Evolutionary conservation across 2,888 invertebrate species (phyloP).

Genomic region (Adelphocoris suturalis): DNA sequence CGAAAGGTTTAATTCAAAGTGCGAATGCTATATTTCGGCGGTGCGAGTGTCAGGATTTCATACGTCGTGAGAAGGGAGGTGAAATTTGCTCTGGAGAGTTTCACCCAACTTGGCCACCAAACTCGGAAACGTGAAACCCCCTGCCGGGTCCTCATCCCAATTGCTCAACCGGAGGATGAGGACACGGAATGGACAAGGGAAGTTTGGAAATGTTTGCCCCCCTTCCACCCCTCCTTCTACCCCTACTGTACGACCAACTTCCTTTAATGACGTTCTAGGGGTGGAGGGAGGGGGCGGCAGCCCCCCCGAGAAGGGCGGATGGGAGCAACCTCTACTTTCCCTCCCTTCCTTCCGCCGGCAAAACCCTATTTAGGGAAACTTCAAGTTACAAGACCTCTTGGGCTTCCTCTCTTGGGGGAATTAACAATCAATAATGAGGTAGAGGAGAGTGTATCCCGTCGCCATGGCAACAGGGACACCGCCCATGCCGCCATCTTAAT

Average conservation of each 20-base stretch:
- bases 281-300: not conserved
- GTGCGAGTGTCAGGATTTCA: not conserved
- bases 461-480: conserved; percentile 66
- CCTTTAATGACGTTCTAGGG: conserved; percentile 40
- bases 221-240: not conserved
- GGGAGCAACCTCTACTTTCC: conserved; percentile 10
- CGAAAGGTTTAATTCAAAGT: too few relatives aligned
- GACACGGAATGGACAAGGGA: conserved; percentile 5
- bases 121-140: not conserved
- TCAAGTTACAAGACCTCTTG: conserved; percentile 61
- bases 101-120: conserved; percentile 1
- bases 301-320: conserved; percentile 11
- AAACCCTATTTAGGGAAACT: conserved; percentile 65
- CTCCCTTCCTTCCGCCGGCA: not conserved
- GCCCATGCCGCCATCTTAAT: conserved; percentile 71
- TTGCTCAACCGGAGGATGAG: conserved; percentile 40
- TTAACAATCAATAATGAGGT: conserved; percentile 74
- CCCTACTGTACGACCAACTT: not conserved
- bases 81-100: not conserved
- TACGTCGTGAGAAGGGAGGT: not conserved
- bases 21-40: not conserved
- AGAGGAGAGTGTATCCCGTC: conserved; percentile 70
- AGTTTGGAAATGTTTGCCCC: conserved; percentile 16
- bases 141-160: conserved; percentile 7
- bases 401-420: conserved; percentile 68